Percentiles rank a stretch among this genome's conserved stretches.
Evolutionary conservation across 2,797 vertebrate species (phyloP).

Genomic region (Dipus sagitta): DNA sequence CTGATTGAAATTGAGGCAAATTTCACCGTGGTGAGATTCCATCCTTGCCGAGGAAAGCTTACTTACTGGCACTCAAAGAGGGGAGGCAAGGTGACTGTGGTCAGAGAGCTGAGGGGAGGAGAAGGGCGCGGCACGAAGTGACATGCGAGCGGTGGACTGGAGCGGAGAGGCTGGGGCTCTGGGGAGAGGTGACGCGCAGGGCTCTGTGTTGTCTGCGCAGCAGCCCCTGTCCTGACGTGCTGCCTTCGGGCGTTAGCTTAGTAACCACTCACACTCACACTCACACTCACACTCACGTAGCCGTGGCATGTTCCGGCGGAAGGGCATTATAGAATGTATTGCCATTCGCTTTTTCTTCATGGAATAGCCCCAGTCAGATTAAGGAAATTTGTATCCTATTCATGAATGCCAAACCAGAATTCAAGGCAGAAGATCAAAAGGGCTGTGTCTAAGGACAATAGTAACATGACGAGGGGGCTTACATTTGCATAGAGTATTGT

Average conservation of each 20-base stretch:
- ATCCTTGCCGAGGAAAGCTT: constrained; percentile 72
- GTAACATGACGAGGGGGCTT: not conserved
- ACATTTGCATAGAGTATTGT: not conserved
- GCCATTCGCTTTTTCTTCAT: not conserved
- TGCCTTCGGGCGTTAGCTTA: not conserved
- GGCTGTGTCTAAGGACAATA: not conserved
- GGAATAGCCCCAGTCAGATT: not conserved
- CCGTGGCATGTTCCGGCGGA: not conserved
- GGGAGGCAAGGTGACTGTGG: constrained; percentile 48
- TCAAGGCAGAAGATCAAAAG: constrained; percentile 9
- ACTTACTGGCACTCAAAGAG: constrained; percentile 65
- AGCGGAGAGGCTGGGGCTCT: constrained; percentile 22
- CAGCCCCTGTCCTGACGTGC: constrained; percentile 39
- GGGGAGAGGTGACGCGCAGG: constrained; percentile 73
- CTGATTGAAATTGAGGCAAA: constrained; percentile 88
- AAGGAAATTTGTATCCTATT: not conserved
- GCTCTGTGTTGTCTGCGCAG: not conserved
- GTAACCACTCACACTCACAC: not conserved
- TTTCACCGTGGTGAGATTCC: constrained; percentile 84
- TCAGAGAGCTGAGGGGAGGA: not conserved
- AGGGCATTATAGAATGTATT: not conserved
- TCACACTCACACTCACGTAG: not conserved
- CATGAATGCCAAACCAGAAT: constrained; percentile 22
- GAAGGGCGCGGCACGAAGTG: constrained; percentile 13
- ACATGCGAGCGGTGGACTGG: constrained; percentile 15